Evolutionary conservation across 2,888 invertebrate species (phyloP).

Genomic region (Urechis unicinctus): DNA sequence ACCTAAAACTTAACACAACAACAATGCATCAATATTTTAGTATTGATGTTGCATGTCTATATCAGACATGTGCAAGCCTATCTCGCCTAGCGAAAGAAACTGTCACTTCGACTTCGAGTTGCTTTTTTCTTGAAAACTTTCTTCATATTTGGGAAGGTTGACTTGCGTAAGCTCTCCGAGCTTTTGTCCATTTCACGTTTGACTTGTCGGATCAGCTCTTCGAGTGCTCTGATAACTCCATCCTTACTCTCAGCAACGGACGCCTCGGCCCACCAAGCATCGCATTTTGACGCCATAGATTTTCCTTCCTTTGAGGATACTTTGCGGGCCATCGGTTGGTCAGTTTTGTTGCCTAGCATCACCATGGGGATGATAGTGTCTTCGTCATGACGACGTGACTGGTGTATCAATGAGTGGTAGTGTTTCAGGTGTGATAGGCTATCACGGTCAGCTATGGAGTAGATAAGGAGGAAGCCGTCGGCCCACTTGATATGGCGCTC

Average conservation of each 20-base stretch:
- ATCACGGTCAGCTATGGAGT: slow-evolving; percentile 79
- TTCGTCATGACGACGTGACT: slow-evolving; percentile 15
- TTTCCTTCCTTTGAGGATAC: slow-evolving; percentile 32
- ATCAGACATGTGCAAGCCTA: no score
- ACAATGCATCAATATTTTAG: no score
- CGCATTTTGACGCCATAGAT: slow-evolving; percentile 27
- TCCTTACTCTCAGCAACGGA: slow-evolving; percentile 37
- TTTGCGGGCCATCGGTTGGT: slow-evolving; percentile 30
- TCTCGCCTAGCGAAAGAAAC: background rate
- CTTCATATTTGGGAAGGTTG: background rate
- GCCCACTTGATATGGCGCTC: slow-evolving; percentile 69
- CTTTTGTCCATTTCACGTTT: slow-evolving; percentile 23
- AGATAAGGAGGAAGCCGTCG: slow-evolving; percentile 79
- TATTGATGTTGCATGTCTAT: no score
- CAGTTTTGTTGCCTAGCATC: slow-evolving; percentile 38
- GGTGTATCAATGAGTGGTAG: slow-evolving; percentile 48
- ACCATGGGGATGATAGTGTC: slow-evolving; percentile 29
- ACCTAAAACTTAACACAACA: no score
- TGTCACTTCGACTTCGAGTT: background rate
- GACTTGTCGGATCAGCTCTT: slow-evolving; percentile 33
- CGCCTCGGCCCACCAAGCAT: slow-evolving; percentile 36
- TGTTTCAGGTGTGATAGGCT: slow-evolving; percentile 78
- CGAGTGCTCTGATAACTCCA: slow-evolving; percentile 36
- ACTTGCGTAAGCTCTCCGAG: background rate
- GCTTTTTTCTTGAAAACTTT: background rate